Conservation (phyloP, 2,797 vertebrate species). For the Microctenopoma steveboyesi region DNA sequence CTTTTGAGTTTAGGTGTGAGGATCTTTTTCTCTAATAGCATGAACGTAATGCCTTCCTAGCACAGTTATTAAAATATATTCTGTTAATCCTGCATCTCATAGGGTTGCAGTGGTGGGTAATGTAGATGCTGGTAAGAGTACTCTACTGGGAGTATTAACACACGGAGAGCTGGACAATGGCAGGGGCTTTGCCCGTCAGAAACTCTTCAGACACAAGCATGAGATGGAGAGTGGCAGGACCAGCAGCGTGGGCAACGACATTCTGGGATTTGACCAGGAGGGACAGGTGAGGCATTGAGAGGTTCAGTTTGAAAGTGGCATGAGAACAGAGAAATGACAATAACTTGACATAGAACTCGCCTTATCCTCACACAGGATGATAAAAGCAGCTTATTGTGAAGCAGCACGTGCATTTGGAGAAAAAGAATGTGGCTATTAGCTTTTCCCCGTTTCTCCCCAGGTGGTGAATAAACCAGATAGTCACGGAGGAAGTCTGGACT, state of each 20-base stretch:
- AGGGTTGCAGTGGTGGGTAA: constrained; percentile 99
- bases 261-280: constrained; percentile 96
- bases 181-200: constrained; percentile 96
- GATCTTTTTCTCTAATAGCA: not conserved
- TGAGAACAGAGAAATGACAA: not conserved
- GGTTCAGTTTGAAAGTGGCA: not conserved
- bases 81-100: constrained; percentile 7
- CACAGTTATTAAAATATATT: not conserved
- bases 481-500: constrained; percentile 95
- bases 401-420: not conserved
- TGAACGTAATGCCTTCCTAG: not conserved
- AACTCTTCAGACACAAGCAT: constrained; percentile 98
- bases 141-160: constrained; percentile 94
- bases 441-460: constrained; percentile 21
- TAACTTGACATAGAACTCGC: not conserved
- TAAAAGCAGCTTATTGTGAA: not conserved
- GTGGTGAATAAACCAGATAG: constrained; percentile 98
- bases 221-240: constrained; percentile 98
- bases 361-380: not conserved
- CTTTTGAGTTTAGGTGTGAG: not conserved
- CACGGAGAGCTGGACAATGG: constrained; percentile 98
- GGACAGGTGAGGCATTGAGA: constrained; percentile 81
- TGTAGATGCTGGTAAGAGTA: constrained; percentile 97
- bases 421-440: not conserved
- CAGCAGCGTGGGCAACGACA: constrained; percentile 98